Conservation (phyloP, 2,797 vertebrate genomes). For the Chaetophractus vellerosus region DNA sequence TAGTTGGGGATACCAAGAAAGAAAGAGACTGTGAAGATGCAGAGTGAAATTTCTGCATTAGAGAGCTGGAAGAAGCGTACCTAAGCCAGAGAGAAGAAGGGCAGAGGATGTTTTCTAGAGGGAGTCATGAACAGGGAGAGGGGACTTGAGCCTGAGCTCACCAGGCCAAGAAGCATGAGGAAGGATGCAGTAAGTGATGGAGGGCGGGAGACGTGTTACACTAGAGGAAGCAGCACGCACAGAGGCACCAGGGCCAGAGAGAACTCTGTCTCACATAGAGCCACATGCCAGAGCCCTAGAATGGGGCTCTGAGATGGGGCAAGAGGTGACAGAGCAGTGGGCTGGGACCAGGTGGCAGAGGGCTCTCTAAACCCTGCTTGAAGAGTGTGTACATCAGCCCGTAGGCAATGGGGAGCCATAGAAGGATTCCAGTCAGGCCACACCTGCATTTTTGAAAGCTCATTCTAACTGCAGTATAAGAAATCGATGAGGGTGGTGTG, state of each 20-base stretch:
- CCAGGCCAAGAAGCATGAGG: background rate
- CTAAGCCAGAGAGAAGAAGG: background rate
- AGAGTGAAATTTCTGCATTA: background rate
- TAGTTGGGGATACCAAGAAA: background rate
- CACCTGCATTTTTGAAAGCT: background rate
- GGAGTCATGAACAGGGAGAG: background rate
- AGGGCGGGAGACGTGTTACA: background rate
- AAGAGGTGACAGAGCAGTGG: background rate
- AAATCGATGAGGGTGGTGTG: background rate
- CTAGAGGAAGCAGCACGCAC: background rate
- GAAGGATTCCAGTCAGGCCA: background rate
- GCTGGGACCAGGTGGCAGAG: too few relatives aligned
- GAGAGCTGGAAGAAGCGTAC: fast-evolving
- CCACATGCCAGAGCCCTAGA: fast-evolving
- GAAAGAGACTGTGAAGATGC: background rate
- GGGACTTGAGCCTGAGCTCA: background rate
- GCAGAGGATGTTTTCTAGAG: background rate
- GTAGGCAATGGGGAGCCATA: background rate
- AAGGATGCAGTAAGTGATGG: fast-evolving
- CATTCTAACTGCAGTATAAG: background rate
- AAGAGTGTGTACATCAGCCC: background rate
- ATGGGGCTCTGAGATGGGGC: background rate
- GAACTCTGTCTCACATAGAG: fast-evolving
- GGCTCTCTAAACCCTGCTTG: background rate
- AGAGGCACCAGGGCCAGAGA: background rate